These are phyloP conservation scores for Papilio glaucus DNA, from an alignment of 1,140 invertebrate genomes.

Conservation along the genomic window DNA sequence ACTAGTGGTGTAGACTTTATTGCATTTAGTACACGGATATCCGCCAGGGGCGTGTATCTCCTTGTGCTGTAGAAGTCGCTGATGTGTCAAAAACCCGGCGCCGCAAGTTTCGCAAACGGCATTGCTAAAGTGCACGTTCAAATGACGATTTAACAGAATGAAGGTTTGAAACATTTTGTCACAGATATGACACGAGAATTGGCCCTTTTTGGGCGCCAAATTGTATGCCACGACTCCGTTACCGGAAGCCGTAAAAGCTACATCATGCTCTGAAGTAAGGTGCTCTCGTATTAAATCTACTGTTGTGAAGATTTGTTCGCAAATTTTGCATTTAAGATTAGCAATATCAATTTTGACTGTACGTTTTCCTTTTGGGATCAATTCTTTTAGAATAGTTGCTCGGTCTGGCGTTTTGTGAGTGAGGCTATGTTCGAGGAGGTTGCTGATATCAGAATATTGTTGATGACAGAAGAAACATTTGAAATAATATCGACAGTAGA, in stretches of 20 bases:
- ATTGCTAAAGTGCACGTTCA: conserved; percentile 70
- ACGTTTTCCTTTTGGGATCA: conserved; percentile 58
- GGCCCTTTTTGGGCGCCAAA: conserved; percentile 52
- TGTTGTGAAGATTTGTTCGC: conserved; percentile 46
- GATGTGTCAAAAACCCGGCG: conserved; percentile 68
- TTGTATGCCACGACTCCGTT: conserved; percentile 64
- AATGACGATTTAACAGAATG: conserved; percentile 65
- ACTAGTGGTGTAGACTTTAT: conserved; percentile 65
- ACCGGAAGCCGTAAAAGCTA: conserved; percentile 57
- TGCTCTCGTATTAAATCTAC: conserved; percentile 56
- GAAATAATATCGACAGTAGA: conserved; percentile 64
- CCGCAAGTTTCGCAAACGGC: conserved; percentile 74
- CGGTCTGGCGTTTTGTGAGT: conserved; percentile 50
- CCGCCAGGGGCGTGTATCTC: conserved; percentile 63
- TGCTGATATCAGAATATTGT: conserved; percentile 55
- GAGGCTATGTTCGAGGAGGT: conserved; percentile 52
- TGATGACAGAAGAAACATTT: conserved; percentile 70
- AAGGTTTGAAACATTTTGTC: conserved; percentile 62
- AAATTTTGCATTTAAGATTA: conserved; percentile 59
- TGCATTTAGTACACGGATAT: conserved; percentile 59
- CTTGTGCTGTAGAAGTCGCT: conserved; percentile 66
- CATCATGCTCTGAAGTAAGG: conserved; percentile 52
- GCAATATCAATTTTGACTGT: conserved; percentile 66
- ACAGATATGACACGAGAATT: conserved; percentile 64
- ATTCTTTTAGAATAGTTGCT: conserved; percentile 52